These are phyloP conservation scores for Dilophus febrilis DNA, from an alignment of 2,888 invertebrate genomes.

Conservation along the genomic window DNA sequence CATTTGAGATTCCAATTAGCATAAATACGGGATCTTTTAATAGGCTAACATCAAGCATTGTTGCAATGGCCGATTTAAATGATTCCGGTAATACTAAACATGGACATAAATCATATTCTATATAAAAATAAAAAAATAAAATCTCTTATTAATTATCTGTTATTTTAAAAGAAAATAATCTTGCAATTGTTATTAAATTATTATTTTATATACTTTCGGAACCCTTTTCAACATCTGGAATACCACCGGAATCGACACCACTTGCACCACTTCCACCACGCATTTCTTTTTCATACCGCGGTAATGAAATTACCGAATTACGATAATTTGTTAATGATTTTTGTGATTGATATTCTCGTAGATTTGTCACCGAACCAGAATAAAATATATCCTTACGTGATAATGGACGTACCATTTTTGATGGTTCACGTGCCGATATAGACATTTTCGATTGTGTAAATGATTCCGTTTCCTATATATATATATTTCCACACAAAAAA, in stretches of 20 bases:
- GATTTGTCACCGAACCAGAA: constrained; percentile 83
- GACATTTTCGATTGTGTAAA: constrained; percentile 49
- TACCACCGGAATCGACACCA: constrained; percentile 32
- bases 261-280: constrained; percentile 40
- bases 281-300: constrained; percentile 45
- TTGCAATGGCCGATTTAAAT: constrained; percentile 63
- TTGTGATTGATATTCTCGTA: constrained; percentile 86
- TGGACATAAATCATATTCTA: constrained; percentile 65
- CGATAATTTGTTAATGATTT: constrained; percentile 79
- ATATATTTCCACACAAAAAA: no score
- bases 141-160: neutral
- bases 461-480: constrained; percentile 40
- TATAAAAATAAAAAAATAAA: constrained; percentile 15
- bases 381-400: constrained; percentile 96
- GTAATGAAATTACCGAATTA: constrained; percentile 78
- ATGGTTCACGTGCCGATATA: constrained; percentile 31
- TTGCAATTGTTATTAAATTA: constrained; percentile 1
- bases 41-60: constrained; percentile 82
- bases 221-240: constrained; percentile 28
- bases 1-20: constrained; percentile 80
- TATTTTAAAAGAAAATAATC: constrained; percentile 1
- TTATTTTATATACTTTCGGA: constrained; percentile 40
- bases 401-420: constrained; percentile 69
- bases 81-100: constrained; percentile 62
- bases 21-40: constrained; percentile 80